These are phyloP conservation scores for Palythoa caribaeorum DNA, from an alignment of 92 coral and sea anemone species.

Conservation along the genomic window DNA sequence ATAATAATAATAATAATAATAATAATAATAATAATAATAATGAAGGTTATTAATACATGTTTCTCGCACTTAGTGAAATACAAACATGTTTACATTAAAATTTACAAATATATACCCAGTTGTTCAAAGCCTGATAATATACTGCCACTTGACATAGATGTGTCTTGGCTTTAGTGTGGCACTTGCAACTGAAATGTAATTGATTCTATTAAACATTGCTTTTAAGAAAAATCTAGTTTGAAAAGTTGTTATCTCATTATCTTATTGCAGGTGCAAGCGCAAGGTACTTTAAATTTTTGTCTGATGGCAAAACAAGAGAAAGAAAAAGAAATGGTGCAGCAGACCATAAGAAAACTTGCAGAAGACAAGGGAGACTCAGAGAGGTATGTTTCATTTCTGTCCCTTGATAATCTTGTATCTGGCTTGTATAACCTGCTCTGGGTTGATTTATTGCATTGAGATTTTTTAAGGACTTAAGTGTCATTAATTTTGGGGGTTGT, in stretches of 20 bases:
- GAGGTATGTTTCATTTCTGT: slow-evolving; percentile 28
- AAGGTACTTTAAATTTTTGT: slow-evolving; percentile 18
- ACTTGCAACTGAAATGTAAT: slow-evolving; percentile 8
- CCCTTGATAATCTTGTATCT: slow-evolving; percentile 7
- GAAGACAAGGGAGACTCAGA: slow-evolving; percentile 30
- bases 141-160: not conserved
- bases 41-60: too few species aligned
- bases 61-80: too few species aligned
- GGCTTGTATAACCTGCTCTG: slow-evolving; percentile 19
- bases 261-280: slow-evolving; percentile 19
- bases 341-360: slow-evolving; percentile 24
- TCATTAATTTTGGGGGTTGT: not conserved
- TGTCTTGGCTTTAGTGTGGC: slow-evolving; percentile 22
- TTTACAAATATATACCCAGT: not conserved
- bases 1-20: too few species aligned
- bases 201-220: not conserved
- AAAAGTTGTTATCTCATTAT: slow-evolving; percentile 15
- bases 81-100: too few species aligned
- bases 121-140: not conserved
- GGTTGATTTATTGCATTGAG: not conserved
- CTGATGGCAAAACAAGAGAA: slow-evolving; percentile 33
- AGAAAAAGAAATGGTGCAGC: slow-evolving; percentile 17
- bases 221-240: slow-evolving; percentile 12
- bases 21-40: too few species aligned
- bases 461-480: slow-evolving; percentile 21